phyloP scores from a whole-genome alignment of 53 echinoderm and acorn worm genomes.

The Echinometra lucunter region DNA sequence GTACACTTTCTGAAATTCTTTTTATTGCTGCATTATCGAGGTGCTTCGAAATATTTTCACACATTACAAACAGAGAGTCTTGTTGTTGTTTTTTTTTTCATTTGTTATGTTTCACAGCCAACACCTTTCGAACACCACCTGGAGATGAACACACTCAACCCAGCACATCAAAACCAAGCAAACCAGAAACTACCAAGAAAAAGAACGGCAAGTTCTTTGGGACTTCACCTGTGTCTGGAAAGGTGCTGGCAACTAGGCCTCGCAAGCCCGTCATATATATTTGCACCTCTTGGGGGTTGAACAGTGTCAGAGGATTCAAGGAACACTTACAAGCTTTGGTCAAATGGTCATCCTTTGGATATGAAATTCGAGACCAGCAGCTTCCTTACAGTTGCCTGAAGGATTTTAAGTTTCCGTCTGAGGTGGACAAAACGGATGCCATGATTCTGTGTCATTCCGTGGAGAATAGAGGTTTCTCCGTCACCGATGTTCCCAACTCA shows the following conservation, averaged over 20 bases:
- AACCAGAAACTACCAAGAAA: not conserved
- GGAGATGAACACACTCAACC: no score
- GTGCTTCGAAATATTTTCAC: no score
- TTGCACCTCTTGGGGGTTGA: not conserved
- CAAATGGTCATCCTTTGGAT: not conserved
- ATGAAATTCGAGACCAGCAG: not conserved
- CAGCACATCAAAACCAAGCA: not conserved
- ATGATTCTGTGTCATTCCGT: conserved; percentile 64
- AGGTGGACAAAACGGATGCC: conserved; percentile 17
- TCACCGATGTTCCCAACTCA: conserved; percentile 41
- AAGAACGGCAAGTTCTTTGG: not conserved
- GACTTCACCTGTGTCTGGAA: not conserved
- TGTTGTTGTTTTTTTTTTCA: no score
- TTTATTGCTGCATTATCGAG: no score
- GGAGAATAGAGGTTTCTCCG: conserved; percentile 10
- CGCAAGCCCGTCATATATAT: not conserved
- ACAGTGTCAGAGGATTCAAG: not conserved
- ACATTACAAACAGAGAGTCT: no score
- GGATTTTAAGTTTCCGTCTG: not conserved
- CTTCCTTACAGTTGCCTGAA: conserved; percentile 30
- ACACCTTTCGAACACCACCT: no score
- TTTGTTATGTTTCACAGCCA: no score
- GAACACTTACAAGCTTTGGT: not conserved
- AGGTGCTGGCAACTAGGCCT: not conserved
- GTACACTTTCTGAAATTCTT: no score